Conservation (phyloP, 2,888 invertebrate species). For the Tetanocera ferruginea region DNA sequence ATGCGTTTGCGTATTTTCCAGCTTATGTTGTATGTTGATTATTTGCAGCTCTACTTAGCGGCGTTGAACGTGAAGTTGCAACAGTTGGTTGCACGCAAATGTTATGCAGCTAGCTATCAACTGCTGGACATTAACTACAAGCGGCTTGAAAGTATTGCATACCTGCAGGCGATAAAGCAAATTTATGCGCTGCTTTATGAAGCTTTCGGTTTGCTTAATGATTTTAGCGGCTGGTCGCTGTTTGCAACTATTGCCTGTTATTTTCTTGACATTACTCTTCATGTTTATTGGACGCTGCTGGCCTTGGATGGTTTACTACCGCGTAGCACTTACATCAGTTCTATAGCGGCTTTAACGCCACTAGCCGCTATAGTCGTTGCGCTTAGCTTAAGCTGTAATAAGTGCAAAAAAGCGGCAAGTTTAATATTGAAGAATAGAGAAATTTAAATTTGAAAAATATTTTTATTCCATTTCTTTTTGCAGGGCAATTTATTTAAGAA, state of each 20-base stretch:
- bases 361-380: conserved; percentile 28
- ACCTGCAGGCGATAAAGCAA: conserved; percentile 43
- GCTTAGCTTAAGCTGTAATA: conserved; percentile 44
- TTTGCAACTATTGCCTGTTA: conserved; percentile 46
- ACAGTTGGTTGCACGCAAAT: conserved; percentile 45
- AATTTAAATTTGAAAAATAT: not conserved
- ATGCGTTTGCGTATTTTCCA: conserved; percentile 45
- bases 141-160: conserved; percentile 37
- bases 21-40: conserved; percentile 40
- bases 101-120: conserved; percentile 28
- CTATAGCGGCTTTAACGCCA: conserved; percentile 40
- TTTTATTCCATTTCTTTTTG: too few relatives aligned
- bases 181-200: conserved; percentile 43
- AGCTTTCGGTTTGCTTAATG: conserved; percentile 45
- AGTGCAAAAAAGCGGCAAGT: conserved; percentile 44
- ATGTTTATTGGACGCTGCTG: conserved; percentile 51
- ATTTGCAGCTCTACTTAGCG: conserved; percentile 30
- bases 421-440: conserved; percentile 15
- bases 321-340: conserved; percentile 24
- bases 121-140: conserved; percentile 45
- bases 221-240: conserved; percentile 49
- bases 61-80: conserved; percentile 43
- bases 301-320: conserved; percentile 42
- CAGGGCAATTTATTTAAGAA: not conserved
- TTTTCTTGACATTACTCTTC: conserved; percentile 49